Conservation (phyloP, 2,888 invertebrate species). For the Latheticus oryzae region DNA sequence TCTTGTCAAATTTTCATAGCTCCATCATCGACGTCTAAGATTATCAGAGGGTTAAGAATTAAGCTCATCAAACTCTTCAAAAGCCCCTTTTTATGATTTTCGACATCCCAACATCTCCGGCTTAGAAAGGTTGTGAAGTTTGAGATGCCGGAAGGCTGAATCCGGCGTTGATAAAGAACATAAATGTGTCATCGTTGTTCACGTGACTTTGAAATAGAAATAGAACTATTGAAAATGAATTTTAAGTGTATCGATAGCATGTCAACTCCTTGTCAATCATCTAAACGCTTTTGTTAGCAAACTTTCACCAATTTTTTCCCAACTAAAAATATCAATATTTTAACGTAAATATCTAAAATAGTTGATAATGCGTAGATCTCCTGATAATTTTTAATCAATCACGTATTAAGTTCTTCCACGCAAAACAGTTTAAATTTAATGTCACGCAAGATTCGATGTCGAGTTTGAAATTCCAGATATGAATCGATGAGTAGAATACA, state of each 20-base stretch:
- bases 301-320: too few species aligned
- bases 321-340: too few species aligned
- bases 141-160: slow-evolving; percentile 14
- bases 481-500: slow-evolving; percentile 11
- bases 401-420: slow-evolving; percentile 28
- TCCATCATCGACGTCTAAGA: slow-evolving; percentile 4
- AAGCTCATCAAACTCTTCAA: slow-evolving; percentile 29
- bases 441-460: slow-evolving; percentile 22
- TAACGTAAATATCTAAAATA: slow-evolving; percentile 7
- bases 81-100: slow-evolving; percentile 23
- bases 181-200: slow-evolving; percentile 18
- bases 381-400: slow-evolving; percentile 26
- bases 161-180: slow-evolving; percentile 22
- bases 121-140: slow-evolving; percentile 16
- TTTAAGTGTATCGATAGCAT: too few species aligned
- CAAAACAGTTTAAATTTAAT: slow-evolving; percentile 19
- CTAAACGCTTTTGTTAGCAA: too few species aligned
- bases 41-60: slow-evolving; percentile 21
- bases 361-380: background rate
- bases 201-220: background rate
- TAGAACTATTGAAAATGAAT: too few species aligned
- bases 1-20: too few species aligned
- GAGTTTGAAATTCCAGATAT: slow-evolving; percentile 12
- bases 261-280: too few species aligned
- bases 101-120: slow-evolving; percentile 26